Base-by-base conservation (phyloP, 2,797 vertebrate genomes). In the Alauda arvensis region DNA sequence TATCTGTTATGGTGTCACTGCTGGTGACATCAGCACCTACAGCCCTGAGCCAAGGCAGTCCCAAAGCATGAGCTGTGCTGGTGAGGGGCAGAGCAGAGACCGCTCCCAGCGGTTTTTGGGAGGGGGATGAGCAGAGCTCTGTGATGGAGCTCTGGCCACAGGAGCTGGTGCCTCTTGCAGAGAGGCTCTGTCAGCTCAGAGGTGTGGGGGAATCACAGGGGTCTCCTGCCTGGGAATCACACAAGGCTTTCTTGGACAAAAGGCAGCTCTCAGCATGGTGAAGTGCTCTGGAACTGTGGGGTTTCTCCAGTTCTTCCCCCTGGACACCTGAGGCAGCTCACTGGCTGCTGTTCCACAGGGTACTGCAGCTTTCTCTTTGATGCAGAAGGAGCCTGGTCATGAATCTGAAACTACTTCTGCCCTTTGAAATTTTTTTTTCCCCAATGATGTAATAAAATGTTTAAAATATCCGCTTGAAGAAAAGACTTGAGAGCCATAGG, bases 181-280 rank as follows among this genome's bases (percentile, higher is more conserved):
- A 14, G 66, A 0, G 43, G 55, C 34, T 70, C 40, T 62, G 39
- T 1, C 28, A 10, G 33, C 65, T 74, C 62, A 8, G 2, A 8
- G 2, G 0, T 9, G 18, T 10, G 43, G 28, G 8, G 14, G 1
- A 19, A 0, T 10, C 4, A 0, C 4, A 9, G 56, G 52, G 48
- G 20, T 26, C 14, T 45, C 46, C 66, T n/a, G 53, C 40, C 66
- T 63, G 39, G 8, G 59, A 46, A 3, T 4, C 13, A 56, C 40
- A 8, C 46, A 4, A 12, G 39, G 21, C 40, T 52, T 6, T 1
- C 1, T 3, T 21, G 51, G 43, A 45, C 55, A 75, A 3, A 29
- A 71, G 46, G 31, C 19, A 51, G 37, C 18, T 34, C 56, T 39
- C n/a, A 48, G 45, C n/a, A 1, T 3, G 39, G n/a, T 9, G 20